Conservation (phyloP, 2,888 invertebrate genomes). For the Lissonota sp. region DNA sequence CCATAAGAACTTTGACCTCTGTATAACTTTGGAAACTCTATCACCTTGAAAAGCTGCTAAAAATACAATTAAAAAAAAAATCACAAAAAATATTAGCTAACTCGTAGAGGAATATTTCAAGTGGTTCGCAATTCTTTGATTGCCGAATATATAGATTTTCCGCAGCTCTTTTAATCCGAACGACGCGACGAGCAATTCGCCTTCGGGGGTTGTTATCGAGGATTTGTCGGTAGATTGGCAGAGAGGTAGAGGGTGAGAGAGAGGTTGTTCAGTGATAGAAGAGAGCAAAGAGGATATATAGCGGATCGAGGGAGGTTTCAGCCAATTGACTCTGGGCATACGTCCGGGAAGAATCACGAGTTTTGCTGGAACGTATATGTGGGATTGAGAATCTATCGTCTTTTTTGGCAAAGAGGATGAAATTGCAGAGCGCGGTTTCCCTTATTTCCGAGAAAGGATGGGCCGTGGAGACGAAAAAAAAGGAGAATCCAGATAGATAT, state of each 20-base stretch:
- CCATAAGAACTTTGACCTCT: not conserved
- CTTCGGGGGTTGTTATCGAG: conserved; percentile 23
- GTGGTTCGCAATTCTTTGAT: conserved; percentile 22
- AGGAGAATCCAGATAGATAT: not conserved
- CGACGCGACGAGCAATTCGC: conserved; percentile 28
- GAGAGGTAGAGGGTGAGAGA: too few species aligned
- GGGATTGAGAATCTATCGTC: conserved; percentile 56
- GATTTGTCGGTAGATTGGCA: conserved; percentile 23
- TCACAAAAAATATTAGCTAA: too few species aligned
- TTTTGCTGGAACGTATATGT: conserved; percentile 20
- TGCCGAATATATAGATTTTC: conserved; percentile 7
- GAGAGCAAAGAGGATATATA: not conserved
- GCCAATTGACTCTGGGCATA: conserved; percentile 57
- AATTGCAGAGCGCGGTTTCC: conserved; percentile 7
- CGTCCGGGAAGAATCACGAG: conserved; percentile 47
- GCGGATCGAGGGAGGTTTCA: conserved; percentile 29
- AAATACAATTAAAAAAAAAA: too few species aligned
- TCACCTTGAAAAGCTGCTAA: too few species aligned
- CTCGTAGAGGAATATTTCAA: not conserved
- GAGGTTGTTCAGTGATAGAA: conserved; percentile 15
- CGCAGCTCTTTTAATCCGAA: conserved; percentile 15
- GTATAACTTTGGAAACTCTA: too few species aligned
- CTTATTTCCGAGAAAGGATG: not conserved
- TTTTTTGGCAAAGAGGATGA: conserved; percentile 29
- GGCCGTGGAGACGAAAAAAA: not conserved